These are phyloP conservation scores for Henricia sp. DNA, from an alignment of 53 echinoderm and acorn worm genomes.

Conservation along the genomic window DNA sequence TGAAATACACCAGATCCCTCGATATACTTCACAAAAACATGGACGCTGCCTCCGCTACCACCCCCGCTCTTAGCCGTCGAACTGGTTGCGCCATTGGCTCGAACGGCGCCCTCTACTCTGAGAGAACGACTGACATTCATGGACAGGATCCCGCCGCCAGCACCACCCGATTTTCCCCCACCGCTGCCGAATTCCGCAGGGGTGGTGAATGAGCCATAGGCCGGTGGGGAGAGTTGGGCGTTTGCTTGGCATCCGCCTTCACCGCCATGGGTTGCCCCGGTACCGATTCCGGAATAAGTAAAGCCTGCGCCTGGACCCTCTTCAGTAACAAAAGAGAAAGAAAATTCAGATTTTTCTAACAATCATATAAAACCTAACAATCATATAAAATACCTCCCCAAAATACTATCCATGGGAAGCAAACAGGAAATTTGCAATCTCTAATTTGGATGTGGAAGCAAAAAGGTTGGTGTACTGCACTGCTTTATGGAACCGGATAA, in stretches of 20 bases:
- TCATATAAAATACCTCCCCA: too few relatives aligned
- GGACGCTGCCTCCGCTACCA: conserved; percentile 85
- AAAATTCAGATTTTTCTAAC: neutral
- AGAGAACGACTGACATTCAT: conserved; percentile 62
- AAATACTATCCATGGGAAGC: too few relatives aligned
- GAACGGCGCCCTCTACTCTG: conserved; percentile 76
- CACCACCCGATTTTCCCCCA: conserved; percentile 63
- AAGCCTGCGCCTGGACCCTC: conserved; percentile 73
- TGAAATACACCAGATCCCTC: conserved; percentile 75
- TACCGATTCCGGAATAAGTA: conserved; percentile 52
- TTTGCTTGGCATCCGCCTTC: conserved; percentile 72
- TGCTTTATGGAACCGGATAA: too few relatives aligned
- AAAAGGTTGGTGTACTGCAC: too few relatives aligned
- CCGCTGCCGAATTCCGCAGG: conserved; percentile 81
- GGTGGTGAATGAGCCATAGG: conserved; percentile 84
- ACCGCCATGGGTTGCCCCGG: conserved; percentile 88
- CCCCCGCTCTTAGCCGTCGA: conserved; percentile 53
- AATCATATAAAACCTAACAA: too few relatives aligned
- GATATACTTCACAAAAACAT: conserved; percentile 55
- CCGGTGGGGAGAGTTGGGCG: conserved; percentile 62
- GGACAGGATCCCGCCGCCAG: conserved; percentile 73
- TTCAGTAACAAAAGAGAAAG: neutral
- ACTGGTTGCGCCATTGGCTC: conserved; percentile 65
- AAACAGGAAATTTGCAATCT: too few relatives aligned
- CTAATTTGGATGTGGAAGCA: too few relatives aligned